Base-by-base conservation (phyloP, 2,888 invertebrate species). In the Epinotia ramella region DNA sequence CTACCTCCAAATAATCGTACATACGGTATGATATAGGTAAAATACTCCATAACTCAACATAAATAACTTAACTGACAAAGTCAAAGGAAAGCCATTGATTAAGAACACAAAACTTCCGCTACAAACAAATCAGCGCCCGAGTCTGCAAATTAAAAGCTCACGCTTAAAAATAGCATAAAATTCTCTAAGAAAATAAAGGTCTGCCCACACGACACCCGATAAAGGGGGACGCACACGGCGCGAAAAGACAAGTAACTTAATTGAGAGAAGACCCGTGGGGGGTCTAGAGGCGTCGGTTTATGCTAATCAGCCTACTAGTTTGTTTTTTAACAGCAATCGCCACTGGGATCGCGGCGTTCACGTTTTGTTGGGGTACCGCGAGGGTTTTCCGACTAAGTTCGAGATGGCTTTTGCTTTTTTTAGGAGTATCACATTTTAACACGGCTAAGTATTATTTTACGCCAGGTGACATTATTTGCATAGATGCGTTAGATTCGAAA, bases 171-270 rank as follows among this genome's bases (percentile, higher is more conserved):
- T 73, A 70, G 70, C 77, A 70, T 74, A 77, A 77, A 77, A 76
- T 77, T 53, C 53, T 60, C 74, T 49, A 28, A 65, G 86, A 89
- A 90, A 91, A 91, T 91, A 89, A 90, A 89, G 88, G 86, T 83
- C 70, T 65, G 84, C 83, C 82, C 85, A 81, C 85, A 82, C 83
- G 81, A 78, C 80, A 92, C 92, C 83, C 80, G 93, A 93, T 93
- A 93, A 90, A 85, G 86, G 79, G 80, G 87, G 83, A 87, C 87
- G 87, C 92, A 90, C 92, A 92, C 91, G 73, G 88, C 86, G 89
- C 88, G 89, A 90, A 92, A 89, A 89, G 92, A 94, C 94, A 93
- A 94, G 94, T 92, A 86, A 88, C 92, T 93, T 94, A 94, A 94
- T 94, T 93, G 93, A 92, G 91, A 88, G 87, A 82, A 86, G 86